Evolutionary conservation across 1,140 invertebrate genomes (phyloP).

Genomic region (Trachymyrmex cornetzi): DNA sequence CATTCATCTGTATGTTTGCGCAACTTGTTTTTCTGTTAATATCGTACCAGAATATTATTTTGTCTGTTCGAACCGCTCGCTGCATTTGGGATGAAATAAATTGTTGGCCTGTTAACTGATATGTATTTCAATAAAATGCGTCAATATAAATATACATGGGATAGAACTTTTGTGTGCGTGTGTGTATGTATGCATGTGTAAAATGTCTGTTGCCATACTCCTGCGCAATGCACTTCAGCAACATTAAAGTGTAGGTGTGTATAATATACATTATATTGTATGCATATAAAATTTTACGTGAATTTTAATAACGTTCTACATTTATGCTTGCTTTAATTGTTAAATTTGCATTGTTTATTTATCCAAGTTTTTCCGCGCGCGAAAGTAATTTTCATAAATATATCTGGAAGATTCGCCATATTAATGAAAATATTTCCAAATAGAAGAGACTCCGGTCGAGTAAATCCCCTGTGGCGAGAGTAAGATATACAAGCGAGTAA

Average conservation of each 20-base stretch:
- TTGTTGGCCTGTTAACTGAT: conserved; percentile 25
- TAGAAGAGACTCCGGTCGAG: conserved; percentile 17
- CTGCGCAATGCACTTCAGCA: neutral
- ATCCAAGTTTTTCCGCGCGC: neutral
- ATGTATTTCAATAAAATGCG: conserved; percentile 29
- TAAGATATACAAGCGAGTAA: conserved; percentile 12
- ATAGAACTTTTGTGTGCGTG: neutral
- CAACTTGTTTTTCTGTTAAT: neutral
- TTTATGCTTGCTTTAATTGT: neutral
- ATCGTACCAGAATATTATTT: conserved; percentile 8
- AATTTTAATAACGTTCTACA: conserved; percentile 26
- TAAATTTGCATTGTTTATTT: neutral
- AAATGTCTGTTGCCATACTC: neutral
- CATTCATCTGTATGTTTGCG: neutral
- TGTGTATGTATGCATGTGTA: no score
- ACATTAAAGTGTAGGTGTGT: neutral
- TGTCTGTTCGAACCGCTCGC: neutral
- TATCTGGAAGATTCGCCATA: conserved; percentile 23
- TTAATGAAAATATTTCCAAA: conserved; percentile 29
- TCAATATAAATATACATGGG: conserved; percentile 26
- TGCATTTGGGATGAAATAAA: conserved; percentile 21
- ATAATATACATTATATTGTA: neutral
- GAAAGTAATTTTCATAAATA: conserved; percentile 51
- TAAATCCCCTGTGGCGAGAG: conserved; percentile 39
- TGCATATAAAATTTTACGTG: neutral